Evolutionary conservation across 1,140 invertebrate genomes (phyloP).

Genomic region (Drosophila kohkoa): DNA sequence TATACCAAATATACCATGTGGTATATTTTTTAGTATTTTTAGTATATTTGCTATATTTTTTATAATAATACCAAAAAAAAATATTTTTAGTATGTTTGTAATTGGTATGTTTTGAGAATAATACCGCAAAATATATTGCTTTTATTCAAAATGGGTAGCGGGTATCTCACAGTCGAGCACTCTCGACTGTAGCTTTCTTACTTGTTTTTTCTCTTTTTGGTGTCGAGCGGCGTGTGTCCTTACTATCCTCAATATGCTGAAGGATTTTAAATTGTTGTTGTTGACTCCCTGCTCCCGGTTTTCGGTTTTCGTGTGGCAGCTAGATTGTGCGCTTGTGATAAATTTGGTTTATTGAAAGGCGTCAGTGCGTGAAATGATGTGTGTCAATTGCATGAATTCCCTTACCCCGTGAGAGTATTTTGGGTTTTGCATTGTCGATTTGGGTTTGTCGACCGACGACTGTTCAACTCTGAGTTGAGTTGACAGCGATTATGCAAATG

Average conservation of each 20-base stretch:
- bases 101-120: too few species aligned
- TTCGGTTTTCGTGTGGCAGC: neutral
- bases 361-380: constrained; percentile 85
- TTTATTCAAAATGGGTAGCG: too few species aligned
- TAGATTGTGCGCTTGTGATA: constrained; percentile 72
- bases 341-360: constrained; percentile 85
- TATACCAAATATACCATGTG: too few species aligned
- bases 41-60: too few species aligned
- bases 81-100: too few species aligned
- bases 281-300: constrained; percentile 52
- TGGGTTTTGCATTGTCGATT: constrained; percentile 42
- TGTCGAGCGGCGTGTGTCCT: constrained; percentile 45
- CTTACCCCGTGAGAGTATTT: constrained; percentile 44
- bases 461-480: constrained; percentile 33
- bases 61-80: too few species aligned
- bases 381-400: constrained; percentile 84
- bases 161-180: too few species aligned
- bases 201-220: constrained; percentile 7
- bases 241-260: constrained; percentile 52
- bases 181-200: too few species aligned
- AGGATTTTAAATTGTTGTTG: constrained; percentile 79
- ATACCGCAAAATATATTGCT: too few species aligned
- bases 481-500: constrained; percentile 83
- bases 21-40: too few species aligned
- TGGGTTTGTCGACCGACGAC: constrained; percentile 36